Evolutionary conservation across 2,113 vertebrate species (phyloP), one percentile per base, ranked within the genome.

Genomic region (Galbula dea): DNA sequence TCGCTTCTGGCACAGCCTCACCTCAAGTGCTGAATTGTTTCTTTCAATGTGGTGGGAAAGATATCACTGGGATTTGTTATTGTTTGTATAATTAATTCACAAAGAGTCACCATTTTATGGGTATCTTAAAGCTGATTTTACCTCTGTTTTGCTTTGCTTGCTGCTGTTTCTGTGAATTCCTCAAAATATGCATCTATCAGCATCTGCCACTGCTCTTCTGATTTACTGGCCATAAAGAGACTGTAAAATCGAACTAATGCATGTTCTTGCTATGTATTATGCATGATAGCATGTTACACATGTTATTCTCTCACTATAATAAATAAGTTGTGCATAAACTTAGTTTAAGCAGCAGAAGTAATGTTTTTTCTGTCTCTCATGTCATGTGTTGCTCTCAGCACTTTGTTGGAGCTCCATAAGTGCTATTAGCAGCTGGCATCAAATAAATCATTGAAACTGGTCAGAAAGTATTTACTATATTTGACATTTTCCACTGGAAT

Each of bases 201-300:
- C 57, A 68, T 73, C 26, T 48, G 20, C 83, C 65, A 62, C 22
- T 48, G 57, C 73, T 67, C 22, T 36, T 86, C 80, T 84, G 14
- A 87, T 92, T 88, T 94, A 83, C 32, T 39, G 69, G 45, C 51
- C 45, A 46, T 93, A 81, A 82, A 95, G 79, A 94, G 57, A 86
- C 63, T 82, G 20, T 82, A 74, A 87, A 75, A 65, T 87, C 94
- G 83, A 93, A 89, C 65, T 71, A 90, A 93, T 90, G 90, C 92
- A 93, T 95, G 93, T 94, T 87, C 72, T 74, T 97, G 67, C 78
- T 57, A 77, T 83, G 82, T 93, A 78, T 76, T 96, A 96, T 86
- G 93, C 87, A 79, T 85, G 67, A 87, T 62, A 68, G 74, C 73
- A 90, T 92, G 87, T 84, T 95, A 94, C 52, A 76, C 54, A 37